Conservation (phyloP, 2,113 vertebrate genomes). For the Actinemys pallida region DNA sequence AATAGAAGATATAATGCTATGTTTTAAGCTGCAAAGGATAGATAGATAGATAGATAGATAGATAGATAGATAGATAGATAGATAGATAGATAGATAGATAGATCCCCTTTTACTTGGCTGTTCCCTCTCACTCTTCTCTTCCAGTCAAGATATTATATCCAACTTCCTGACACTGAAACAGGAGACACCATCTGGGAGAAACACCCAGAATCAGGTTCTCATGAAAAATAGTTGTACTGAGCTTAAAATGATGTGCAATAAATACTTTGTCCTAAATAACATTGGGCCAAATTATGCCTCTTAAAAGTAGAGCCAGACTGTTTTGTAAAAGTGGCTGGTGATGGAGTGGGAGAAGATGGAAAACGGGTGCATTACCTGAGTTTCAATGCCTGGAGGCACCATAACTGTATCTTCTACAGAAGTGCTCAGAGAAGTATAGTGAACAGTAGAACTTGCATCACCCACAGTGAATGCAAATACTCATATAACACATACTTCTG, state of each 20-base stretch:
- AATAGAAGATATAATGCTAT: not conserved
- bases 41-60: not conserved
- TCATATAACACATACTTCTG: not conserved
- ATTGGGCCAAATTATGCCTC: constrained; percentile 18
- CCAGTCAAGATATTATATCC: not conserved
- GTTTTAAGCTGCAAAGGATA: not conserved
- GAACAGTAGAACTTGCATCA: not conserved
- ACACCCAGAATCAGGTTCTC: constrained; percentile 2
- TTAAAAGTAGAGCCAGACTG: constrained; percentile 21
- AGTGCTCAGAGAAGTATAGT: not conserved
- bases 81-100: not conserved
- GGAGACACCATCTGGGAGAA: constrained; percentile 17
- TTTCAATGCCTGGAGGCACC: not conserved
- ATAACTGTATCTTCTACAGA: not conserved
- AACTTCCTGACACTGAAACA: constrained; percentile 2
- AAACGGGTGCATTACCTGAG: not conserved
- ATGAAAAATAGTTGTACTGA: constrained; percentile 39
- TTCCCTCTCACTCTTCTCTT: not conserved
- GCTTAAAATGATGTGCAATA: constrained; percentile 44
- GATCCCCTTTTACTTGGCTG: not conserved
- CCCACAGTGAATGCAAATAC: not conserved
- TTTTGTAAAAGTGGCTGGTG: not conserved
- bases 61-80: not conserved
- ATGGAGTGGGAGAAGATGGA: not conserved
- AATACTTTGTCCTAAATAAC: constrained; percentile 46